Evolutionary conservation across 2,888 invertebrate genomes (phyloP).

Genomic region (Ophion ellenae): DNA sequence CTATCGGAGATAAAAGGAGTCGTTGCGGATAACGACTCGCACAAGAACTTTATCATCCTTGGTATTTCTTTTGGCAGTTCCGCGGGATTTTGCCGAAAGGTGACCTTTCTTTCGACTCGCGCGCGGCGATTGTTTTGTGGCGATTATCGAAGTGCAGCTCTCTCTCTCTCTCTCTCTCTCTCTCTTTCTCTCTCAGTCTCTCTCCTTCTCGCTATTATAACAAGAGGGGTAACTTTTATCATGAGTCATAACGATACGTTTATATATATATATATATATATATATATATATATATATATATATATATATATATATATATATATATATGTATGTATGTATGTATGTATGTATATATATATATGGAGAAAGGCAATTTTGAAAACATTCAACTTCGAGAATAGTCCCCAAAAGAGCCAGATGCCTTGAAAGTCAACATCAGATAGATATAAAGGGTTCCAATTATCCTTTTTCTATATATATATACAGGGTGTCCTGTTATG

Average conservation of each 20-base stretch:
- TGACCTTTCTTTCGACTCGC: not conserved
- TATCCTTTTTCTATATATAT: no score
- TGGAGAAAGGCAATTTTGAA: no score
- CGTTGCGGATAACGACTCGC: not conserved
- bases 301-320: not conserved
- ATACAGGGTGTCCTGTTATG: no score
- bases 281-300: not conserved
- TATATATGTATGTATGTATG: no score
- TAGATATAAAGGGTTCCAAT: no score
- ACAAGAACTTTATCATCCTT: not conserved
- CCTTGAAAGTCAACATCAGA: no score
- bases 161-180: conserved; percentile 37
- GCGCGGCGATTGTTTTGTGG: conserved; percentile 74
- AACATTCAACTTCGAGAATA: no score
- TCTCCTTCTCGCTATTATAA: conserved; percentile 34
- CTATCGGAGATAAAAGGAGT: no score
- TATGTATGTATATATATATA: not conserved
- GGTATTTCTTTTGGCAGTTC: conserved; percentile 21
- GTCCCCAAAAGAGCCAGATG: no score
- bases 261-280: not conserved
- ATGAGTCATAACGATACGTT: conserved; percentile 46
- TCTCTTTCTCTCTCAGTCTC: no score
- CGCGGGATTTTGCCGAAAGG: conserved; percentile 63
- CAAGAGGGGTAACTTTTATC: conserved; percentile 73
- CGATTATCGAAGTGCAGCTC: conserved; percentile 76